Conservation (phyloP, 2,113 vertebrate species). For the Scomber scombrus region DNA sequence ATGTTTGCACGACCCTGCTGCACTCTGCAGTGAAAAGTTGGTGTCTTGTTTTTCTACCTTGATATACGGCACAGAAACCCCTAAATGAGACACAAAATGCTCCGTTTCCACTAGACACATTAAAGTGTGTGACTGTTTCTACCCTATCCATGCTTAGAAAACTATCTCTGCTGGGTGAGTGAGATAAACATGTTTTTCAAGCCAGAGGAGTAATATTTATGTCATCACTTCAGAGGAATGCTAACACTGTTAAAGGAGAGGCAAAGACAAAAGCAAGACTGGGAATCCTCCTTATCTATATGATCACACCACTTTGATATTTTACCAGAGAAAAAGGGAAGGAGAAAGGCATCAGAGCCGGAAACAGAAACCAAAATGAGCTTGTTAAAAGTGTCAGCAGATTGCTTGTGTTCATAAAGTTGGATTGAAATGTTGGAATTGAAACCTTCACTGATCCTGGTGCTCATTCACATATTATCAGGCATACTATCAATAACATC, state of each 20-base stretch:
- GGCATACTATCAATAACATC: too few species aligned
- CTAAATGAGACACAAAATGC: background rate
- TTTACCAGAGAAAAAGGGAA: background rate
- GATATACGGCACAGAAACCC: background rate
- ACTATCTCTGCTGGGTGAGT: background rate
- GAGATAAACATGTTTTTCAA: background rate
- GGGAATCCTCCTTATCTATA: too few species aligned
- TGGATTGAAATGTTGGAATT: background rate
- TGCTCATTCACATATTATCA: too few species aligned
- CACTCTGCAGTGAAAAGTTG: background rate
- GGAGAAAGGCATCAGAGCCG: background rate
- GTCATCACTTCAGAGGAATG: constrained; percentile 36
- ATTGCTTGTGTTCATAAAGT: background rate
- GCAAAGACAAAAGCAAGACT: background rate
- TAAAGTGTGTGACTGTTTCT: background rate
- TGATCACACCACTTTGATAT: too few species aligned
- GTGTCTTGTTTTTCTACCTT: background rate
- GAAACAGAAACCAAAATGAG: background rate
- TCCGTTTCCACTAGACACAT: too few species aligned
- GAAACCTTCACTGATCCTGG: background rate
- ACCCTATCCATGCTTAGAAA: background rate
- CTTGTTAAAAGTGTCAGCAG: background rate
- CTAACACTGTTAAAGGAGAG: background rate
- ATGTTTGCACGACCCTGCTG: background rate
- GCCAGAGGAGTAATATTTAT: background rate